Evolutionary conservation across 2,797 vertebrate species (phyloP).

Genomic region (Hypotaenidia philippensis): DNA sequence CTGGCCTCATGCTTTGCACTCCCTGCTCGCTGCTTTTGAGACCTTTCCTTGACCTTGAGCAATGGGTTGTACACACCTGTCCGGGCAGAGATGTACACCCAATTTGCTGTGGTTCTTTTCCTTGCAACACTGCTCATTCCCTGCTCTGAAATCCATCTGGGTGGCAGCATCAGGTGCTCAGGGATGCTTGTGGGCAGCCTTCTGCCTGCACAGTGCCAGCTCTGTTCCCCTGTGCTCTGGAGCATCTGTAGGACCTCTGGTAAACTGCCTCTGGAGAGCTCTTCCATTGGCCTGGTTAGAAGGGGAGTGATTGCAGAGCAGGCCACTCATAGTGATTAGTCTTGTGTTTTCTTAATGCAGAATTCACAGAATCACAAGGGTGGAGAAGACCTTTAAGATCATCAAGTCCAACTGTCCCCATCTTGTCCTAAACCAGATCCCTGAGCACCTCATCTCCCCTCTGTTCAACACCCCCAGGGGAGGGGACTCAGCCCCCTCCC

Average conservation of each 20-base stretch:
- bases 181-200: too few species aligned
- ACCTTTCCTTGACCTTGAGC: neutral
- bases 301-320: neutral
- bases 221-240: neutral
- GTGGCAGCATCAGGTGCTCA: neutral
- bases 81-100: neutral
- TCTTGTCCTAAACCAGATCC: too few species aligned
- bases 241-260: neutral
- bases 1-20: neutral
- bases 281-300: neutral
- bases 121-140: neutral
- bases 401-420: too few species aligned
- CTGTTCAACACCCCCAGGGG: too few species aligned
- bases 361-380: neutral
- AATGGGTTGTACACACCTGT: rapidly evolving
- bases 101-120: neutral
- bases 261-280: neutral
- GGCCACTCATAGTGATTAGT: neutral
- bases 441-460: too few species aligned
- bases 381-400: too few species aligned
- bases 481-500: too few species aligned
- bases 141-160: neutral
- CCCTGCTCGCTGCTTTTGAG: neutral
- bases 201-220: neutral
- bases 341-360: neutral